phyloP scores from a whole-genome alignment of 1,140 invertebrate species.

The Vanessa atalanta region DNA sequence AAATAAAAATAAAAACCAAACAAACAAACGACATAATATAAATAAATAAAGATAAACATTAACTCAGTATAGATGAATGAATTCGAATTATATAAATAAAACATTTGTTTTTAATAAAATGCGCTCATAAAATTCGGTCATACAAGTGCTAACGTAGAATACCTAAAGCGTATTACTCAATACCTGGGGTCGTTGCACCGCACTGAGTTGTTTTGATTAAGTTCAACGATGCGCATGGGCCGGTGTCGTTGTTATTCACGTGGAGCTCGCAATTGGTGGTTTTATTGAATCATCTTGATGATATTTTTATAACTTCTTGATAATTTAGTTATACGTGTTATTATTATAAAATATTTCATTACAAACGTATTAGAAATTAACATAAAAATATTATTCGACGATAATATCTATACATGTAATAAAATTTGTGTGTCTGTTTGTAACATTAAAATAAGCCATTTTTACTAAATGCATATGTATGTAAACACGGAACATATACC shows the following conservation, averaged over 20 bases:
- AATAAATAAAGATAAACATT: not conserved
- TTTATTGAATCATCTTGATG: not conserved
- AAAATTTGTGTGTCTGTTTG: no score
- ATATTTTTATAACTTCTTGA: not conserved
- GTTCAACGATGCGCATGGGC: conserved; percentile 25
- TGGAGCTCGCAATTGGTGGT: not conserved
- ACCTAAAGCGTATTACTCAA: conserved; percentile 19
- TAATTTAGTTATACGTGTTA: not conserved
- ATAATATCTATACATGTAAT: no score
- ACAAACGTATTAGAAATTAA: no score
- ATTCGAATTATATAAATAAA: not conserved
- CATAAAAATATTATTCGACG: no score
- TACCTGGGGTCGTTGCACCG: conserved; percentile 16
- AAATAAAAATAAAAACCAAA: no score
- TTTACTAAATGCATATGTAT: no score
- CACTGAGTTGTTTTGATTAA: conserved; percentile 32
- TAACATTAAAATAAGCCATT: no score
- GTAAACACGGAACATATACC: no score
- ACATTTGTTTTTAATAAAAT: conserved; percentile 1
- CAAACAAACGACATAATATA: not conserved
- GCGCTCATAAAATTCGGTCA: conserved; percentile 13
- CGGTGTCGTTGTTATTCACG: not conserved
- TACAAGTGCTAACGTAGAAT: conserved; percentile 15
- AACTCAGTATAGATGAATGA: no score
- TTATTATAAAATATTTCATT: not conserved